These are phyloP conservation scores for Sericinus montela DNA, from an alignment of 2,888 invertebrate species.

Conservation along the genomic window DNA sequence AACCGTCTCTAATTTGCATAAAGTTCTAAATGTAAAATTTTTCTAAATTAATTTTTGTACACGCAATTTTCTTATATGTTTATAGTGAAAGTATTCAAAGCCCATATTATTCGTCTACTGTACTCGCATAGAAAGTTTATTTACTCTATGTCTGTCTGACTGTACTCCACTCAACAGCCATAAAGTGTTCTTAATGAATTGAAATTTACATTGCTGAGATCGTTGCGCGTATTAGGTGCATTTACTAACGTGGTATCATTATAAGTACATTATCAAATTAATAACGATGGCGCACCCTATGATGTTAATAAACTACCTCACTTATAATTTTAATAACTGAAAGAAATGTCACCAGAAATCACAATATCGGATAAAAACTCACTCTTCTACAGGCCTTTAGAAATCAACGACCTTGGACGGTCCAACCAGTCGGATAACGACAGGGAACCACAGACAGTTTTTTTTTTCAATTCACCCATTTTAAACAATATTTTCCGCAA, in stretches of 20 bases:
- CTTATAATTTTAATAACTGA: no score
- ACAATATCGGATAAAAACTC: constrained; percentile 15
- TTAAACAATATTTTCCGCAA: no score
- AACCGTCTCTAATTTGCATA: no score
- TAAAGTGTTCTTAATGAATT: constrained; percentile 5
- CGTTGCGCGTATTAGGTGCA: constrained; percentile 2
- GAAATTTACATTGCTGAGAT: constrained; percentile 7
- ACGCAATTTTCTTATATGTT: constrained; percentile 1
- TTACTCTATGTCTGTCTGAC: constrained; percentile 9
- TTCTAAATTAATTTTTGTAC: no score
- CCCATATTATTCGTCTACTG: constrained; percentile 15
- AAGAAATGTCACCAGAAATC: no score
- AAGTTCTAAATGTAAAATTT: no score
- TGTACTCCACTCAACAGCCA: constrained; percentile 5
- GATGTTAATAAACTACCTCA: no score
- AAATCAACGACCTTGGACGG: constrained; percentile 13
- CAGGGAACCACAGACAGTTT: not conserved
- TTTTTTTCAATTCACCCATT: not conserved
- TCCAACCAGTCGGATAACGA: not conserved
- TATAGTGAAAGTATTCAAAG: constrained; percentile 22
- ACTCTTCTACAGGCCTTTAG: not conserved
- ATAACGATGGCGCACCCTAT: no score
- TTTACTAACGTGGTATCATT: not conserved
- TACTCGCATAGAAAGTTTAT: constrained; percentile 21
- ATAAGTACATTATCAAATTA: not conserved